A percentile compares a stretch with the other conserved stretches of the same genome.
Conservation (phyloP, 2,113 vertebrate genomes). For the Dipodomys merriami region DNA sequence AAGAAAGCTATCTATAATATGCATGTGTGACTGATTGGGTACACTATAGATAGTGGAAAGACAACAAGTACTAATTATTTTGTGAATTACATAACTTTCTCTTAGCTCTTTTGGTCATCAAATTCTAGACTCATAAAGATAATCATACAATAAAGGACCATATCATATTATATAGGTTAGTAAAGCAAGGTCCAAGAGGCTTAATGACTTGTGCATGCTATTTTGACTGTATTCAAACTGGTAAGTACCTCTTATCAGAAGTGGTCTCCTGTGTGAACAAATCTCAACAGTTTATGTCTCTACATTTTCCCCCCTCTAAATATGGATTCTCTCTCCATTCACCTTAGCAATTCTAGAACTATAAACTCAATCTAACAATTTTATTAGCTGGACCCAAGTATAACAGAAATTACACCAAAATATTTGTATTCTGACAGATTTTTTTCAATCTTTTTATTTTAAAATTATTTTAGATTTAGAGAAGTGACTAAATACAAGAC, state of each 20-base stretch:
- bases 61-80: neutral
- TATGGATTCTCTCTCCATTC: neutral
- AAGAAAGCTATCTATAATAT: neutral
- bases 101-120: neutral
- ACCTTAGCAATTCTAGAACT: neutral
- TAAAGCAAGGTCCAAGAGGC: neutral
- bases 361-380: neutral
- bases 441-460: constrained; percentile 38
- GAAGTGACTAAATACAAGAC: neutral
- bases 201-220: constrained; percentile 17
- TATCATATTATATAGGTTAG: neutral
- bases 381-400: constrained; percentile 18
- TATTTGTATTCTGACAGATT: constrained; percentile 22
- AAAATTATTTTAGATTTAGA: constrained; percentile 26
- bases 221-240: constrained; percentile 11
- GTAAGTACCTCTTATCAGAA: neutral
- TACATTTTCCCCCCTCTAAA: constrained; percentile 10
- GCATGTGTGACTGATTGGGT: neutral
- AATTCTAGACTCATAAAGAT: constrained; percentile 52
- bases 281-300: constrained; percentile 13
- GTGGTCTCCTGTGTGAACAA: neutral
- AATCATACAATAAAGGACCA: neutral
- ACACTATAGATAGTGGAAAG: neutral
- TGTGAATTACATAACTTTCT: constrained; percentile 23
- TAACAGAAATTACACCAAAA: neutral